Evolutionary conservation across 2,113 vertebrate species (phyloP).

Genomic region (Cynoglossus semilaevis): DNA sequence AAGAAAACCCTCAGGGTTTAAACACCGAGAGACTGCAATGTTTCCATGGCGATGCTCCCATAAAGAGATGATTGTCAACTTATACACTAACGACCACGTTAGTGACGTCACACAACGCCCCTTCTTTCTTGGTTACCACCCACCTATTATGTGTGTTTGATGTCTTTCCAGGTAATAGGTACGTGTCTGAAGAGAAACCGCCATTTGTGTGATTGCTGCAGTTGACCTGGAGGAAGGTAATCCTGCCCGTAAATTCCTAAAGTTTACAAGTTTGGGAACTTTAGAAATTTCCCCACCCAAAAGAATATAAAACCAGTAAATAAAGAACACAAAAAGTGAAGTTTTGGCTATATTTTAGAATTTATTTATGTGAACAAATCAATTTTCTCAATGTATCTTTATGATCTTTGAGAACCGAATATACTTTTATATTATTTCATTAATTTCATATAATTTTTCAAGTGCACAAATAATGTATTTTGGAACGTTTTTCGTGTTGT

Average conservation of each 20-base stretch:
- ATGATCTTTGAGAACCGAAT: too few species aligned
- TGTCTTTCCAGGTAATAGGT: constrained; percentile 46
- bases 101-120: constrained; percentile 4
- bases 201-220: constrained; percentile 26
- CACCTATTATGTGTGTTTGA: constrained; percentile 47
- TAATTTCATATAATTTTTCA: too few species aligned
- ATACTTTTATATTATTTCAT: too few species aligned
- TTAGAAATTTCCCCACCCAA: background rate
- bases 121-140: constrained; percentile 21
- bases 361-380: too few species aligned
- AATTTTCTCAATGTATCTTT: too few species aligned
- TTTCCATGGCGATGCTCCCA: constrained; percentile 59
- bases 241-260: constrained; percentile 29
- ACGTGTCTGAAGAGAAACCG: constrained; percentile 38
- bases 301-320: constrained; percentile 4
- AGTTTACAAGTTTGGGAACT: constrained; percentile 35
- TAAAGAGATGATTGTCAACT: constrained; percentile 31
- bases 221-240: constrained; percentile 23
- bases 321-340: background rate
- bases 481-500: too few species aligned
- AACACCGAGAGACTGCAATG: constrained; percentile 35
- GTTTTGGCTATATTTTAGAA: too few species aligned
- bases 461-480: too few species aligned
- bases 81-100: constrained; percentile 29
- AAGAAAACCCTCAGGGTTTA: constrained; percentile 24